Evolutionary conservation across 1,140 invertebrate genomes (phyloP).

Genomic region (Heterodera carotae): DNA sequence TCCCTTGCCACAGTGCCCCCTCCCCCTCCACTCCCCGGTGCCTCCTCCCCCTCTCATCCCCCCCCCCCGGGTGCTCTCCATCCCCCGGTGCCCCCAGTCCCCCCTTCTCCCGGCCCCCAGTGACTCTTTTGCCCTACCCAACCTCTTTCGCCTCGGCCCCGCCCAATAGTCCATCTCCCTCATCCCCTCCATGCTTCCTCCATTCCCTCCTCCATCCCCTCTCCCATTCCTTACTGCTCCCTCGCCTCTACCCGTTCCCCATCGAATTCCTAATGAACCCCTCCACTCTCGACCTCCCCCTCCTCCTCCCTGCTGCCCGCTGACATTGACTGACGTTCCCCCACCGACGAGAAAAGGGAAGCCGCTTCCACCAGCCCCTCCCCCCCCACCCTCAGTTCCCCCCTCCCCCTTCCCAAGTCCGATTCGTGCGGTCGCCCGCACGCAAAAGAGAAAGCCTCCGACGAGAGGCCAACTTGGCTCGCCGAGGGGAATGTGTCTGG

Average conservation of each 20-base stretch:
- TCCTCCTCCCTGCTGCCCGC: too few relatives aligned
- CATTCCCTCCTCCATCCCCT: not conserved
- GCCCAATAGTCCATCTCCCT: too few relatives aligned
- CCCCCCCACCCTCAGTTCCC: not conserved
- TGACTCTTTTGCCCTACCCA: too few relatives aligned
- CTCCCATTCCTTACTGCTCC: too few relatives aligned
- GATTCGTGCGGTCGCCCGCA: not conserved
- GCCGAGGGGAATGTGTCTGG: not conserved
- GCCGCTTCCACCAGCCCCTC: not conserved
- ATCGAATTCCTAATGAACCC: not conserved
- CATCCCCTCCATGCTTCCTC: too few relatives aligned
- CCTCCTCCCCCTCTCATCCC: too few relatives aligned
- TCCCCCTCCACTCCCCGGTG: too few relatives aligned
- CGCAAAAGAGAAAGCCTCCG: not conserved
- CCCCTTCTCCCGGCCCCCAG: too few relatives aligned
- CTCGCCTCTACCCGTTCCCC: not conserved
- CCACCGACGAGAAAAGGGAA: not conserved
- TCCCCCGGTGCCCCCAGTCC: too few relatives aligned
- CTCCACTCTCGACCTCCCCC: not conserved
- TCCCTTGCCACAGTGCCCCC: too few relatives aligned
- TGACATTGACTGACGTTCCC: not conserved
- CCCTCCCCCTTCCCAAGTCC: not conserved
- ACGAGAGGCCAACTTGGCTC: not conserved
- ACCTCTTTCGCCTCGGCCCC: too few relatives aligned
- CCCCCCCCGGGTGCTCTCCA: too few relatives aligned